phyloP scores from a whole-genome alignment of 2,888 invertebrate genomes.

The Brachyptera putata region DNA sequence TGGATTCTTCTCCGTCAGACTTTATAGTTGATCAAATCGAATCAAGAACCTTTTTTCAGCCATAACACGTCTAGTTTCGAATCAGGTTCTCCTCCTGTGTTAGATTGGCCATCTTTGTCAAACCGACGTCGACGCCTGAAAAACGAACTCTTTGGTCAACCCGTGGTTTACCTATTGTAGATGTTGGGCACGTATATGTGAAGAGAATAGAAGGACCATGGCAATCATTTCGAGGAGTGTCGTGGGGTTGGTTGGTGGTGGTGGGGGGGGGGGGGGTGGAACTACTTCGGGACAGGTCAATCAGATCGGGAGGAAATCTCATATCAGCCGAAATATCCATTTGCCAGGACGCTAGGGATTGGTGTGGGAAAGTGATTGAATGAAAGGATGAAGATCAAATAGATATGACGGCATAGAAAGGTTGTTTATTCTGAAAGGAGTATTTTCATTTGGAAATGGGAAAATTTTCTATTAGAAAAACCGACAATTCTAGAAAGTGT shows the following conservation, averaged over 20 bases:
- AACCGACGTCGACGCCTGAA: not conserved
- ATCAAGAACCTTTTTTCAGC: not conserved
- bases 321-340: conserved; percentile 7
- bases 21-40: too few relatives aligned
- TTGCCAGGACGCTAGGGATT: not conserved
- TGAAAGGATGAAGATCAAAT: not conserved
- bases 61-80: not conserved
- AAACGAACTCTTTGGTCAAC: not conserved
- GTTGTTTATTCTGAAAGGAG: too few relatives aligned
- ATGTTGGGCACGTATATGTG: not conserved
- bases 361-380: not conserved
- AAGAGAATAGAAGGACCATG: conserved; percentile 1
- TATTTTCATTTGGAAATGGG: too few relatives aligned
- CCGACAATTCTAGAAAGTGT: too few relatives aligned
- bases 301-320: conserved; percentile 8
- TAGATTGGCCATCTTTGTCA: not conserved
- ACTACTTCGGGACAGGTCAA: conserved; percentile 4
- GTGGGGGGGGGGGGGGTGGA: not conserved
- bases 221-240: conserved; percentile 2
- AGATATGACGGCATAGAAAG: not conserved
- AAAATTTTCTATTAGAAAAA: too few relatives aligned
- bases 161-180: conserved; percentile 3
- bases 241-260: not conserved
- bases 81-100: not conserved
- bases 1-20: too few relatives aligned